Evolutionary conservation across 2,113 vertebrate species (phyloP).

Genomic region (Entelurus aequoreus): DNA sequence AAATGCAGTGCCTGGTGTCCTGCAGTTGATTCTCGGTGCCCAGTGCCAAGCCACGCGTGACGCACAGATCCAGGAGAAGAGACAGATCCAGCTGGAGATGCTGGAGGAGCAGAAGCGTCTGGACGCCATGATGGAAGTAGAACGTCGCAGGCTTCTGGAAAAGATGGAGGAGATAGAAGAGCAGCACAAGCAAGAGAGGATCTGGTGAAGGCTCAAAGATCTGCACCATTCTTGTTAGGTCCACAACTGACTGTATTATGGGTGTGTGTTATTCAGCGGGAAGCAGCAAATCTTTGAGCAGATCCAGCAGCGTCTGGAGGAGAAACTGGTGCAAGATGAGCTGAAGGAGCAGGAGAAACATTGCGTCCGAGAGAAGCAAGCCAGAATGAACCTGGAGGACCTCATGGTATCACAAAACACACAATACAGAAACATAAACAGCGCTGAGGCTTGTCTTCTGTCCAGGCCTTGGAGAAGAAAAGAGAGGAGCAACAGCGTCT

Average conservation of each 20-base stretch:
- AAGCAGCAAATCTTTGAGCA: constrained; percentile 76
- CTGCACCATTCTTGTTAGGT: background rate
- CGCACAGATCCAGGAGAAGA: constrained; percentile 82
- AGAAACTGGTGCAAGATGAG: constrained; percentile 63
- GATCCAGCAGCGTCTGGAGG: constrained; percentile 73
- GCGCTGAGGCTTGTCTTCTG: background rate
- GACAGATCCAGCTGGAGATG: constrained; percentile 71
- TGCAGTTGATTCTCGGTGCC: constrained; percentile 77
- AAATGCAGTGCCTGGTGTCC: background rate
- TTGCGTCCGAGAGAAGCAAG: constrained; percentile 67
- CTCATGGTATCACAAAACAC: constrained; percentile 62
- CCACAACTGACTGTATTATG: background rate
- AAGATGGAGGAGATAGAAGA: constrained; percentile 69
- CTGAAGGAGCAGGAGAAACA: constrained; percentile 75
- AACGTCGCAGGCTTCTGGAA: constrained; percentile 70
- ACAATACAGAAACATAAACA: background rate
- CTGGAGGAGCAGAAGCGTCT: constrained; percentile 78
- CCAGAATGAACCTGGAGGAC: constrained; percentile 77
- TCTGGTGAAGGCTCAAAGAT: constrained; percentile 50
- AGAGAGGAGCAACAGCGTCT: constrained; percentile 68
- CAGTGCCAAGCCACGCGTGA: constrained; percentile 85
- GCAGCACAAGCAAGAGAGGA: constrained; percentile 70
- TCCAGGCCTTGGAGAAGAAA: constrained; percentile 74
- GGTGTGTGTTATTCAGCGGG: constrained; percentile 61
- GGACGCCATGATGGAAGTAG: constrained; percentile 83